Evolutionary conservation across 2,888 invertebrate species (phyloP).

Genomic region (Resseliella maxima): DNA sequence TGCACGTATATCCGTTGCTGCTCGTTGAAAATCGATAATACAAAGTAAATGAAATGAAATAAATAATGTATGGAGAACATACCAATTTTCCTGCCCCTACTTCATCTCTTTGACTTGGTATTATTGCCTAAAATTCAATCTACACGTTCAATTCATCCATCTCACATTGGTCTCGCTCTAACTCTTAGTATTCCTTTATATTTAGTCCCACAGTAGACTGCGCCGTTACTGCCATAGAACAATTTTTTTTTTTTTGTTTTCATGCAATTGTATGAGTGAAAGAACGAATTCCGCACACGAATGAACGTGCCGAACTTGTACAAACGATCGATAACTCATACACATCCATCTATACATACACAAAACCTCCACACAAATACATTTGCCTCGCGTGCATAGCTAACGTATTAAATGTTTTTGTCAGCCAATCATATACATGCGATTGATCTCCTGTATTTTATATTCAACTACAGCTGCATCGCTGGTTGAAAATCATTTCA

Average conservation of each 20-base stretch:
- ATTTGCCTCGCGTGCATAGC: too few species aligned
- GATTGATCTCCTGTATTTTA: neutral
- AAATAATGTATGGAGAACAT: slow-evolving; percentile 48
- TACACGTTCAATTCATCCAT: neutral
- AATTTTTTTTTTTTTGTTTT: neutral
- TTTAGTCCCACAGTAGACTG: neutral
- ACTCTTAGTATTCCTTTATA: too few species aligned
- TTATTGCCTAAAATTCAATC: neutral
- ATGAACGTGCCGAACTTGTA: slow-evolving; percentile 32
- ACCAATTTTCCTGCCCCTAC: slow-evolving; percentile 31
- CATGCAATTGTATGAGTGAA: slow-evolving; percentile 17
- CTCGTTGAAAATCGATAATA: slow-evolving; percentile 48
- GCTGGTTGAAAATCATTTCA: neutral
- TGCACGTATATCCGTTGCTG: slow-evolving; percentile 44
- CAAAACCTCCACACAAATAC: too few species aligned
- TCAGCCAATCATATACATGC: slow-evolving; percentile 25
- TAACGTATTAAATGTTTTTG: neutral
- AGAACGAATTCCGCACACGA: neutral
- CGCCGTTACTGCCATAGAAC: neutral
- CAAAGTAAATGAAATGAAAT: slow-evolving; percentile 49
- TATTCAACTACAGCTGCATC: neutral
- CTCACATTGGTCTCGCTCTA: neutral
- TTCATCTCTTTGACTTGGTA: slow-evolving; percentile 13
- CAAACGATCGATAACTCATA: slow-evolving; percentile 38
- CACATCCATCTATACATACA: neutral